phyloP scores from a whole-genome alignment of 2,888 invertebrate species.

The Cyrtodaria siliqua region DNA sequence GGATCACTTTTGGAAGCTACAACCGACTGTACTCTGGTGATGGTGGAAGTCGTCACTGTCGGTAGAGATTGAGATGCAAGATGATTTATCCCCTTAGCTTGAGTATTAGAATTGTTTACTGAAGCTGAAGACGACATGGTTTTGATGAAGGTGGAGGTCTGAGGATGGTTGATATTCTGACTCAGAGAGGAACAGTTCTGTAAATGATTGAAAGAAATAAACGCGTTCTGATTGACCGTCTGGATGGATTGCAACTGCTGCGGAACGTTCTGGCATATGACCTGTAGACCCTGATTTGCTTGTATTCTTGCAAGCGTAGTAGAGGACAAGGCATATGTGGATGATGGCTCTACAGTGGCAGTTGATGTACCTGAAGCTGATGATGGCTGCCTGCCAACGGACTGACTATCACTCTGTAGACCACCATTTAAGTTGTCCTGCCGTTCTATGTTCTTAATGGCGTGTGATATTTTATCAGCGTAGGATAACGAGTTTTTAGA shows the following conservation, averaged over 20 bases:
- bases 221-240: neutral
- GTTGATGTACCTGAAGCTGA: neutral
- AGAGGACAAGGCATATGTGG: neutral
- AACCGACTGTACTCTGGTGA: neutral
- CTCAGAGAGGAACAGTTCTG: neutral
- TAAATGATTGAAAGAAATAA: neutral
- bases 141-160: neutral
- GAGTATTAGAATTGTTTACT: neutral
- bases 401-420: neutral
- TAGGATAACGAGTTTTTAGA: neutral
- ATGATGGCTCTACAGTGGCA: neutral
- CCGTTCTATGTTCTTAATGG: too few species aligned
- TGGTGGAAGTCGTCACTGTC: neutral
- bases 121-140: neutral
- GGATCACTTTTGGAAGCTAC: neutral
- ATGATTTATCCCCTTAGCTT: neutral
- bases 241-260: neutral
- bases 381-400: neutral
- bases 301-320: conserved; percentile 42
- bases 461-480: too few species aligned
- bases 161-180: too few species aligned
- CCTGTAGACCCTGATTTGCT: conserved; percentile 42
- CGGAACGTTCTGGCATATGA: neutral
- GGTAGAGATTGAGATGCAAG: neutral
- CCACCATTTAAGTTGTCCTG: too few species aligned